These are phyloP conservation scores for Stichopus chloronotus DNA, from an alignment of 35 echinoderm and acorn worm species.

Conservation along the genomic window DNA sequence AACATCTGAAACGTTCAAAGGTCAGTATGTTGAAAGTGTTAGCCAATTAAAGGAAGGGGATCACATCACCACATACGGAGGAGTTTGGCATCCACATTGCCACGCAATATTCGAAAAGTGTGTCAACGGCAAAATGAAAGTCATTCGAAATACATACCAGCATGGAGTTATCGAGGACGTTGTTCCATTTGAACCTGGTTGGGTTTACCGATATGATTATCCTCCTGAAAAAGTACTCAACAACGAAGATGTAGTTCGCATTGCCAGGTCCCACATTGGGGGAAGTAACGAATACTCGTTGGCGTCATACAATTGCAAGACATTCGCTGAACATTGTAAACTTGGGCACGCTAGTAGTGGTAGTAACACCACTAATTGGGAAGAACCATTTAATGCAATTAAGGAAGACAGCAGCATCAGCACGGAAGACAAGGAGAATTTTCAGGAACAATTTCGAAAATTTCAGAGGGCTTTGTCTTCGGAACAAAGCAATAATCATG, in stretches of 20 bases:
- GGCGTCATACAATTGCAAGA: slow-evolving; percentile 4
- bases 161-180: slow-evolving; percentile 22
- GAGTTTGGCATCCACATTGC: slow-evolving; percentile 32
- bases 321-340: slow-evolving; percentile 31
- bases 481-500: too few species aligned
- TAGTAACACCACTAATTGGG: slow-evolving; percentile 23
- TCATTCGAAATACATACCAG: slow-evolving; percentile 46
- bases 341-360: background rate
- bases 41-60: background rate
- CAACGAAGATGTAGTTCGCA: background rate
- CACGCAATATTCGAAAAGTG: slow-evolving; percentile 37
- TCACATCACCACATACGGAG: slow-evolving; percentile 29
- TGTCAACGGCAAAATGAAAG: slow-evolving; percentile 40
- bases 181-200: background rate
- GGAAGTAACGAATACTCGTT: background rate
- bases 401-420: too few species aligned
- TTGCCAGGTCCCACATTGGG: background rate
- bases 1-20: background rate
- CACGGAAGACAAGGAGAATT: too few species aligned
- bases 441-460: too few species aligned
- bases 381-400: background rate
- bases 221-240: background rate
- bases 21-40: background rate
- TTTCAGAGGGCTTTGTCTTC: too few species aligned
- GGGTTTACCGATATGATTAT: slow-evolving; percentile 29